These are phyloP conservation scores for Chamaea fasciata DNA, from an alignment of 2,113 vertebrate genomes.

Conservation along the genomic window DNA sequence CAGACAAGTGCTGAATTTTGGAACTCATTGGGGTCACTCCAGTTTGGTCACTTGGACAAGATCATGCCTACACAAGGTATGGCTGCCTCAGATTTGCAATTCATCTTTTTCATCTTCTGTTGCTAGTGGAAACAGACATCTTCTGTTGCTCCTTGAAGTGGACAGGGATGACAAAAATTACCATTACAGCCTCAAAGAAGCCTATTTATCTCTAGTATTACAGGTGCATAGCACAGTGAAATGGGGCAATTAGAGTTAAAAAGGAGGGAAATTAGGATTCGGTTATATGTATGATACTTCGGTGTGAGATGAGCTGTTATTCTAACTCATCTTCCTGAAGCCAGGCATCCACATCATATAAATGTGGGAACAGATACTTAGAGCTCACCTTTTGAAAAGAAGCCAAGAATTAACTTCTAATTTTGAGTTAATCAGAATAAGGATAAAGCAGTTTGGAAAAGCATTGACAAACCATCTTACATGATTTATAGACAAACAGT, in stretches of 20 bases:
- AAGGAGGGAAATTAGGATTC: constrained; percentile 8
- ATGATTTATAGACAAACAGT: not conserved
- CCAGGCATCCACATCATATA: not conserved
- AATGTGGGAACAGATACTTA: not conserved
- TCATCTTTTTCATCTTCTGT: not conserved
- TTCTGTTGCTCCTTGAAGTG: not conserved
- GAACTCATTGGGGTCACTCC: not conserved
- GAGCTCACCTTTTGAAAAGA: not conserved
- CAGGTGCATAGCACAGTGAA: not conserved
- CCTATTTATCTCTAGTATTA: constrained; percentile 9
- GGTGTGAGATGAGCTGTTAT: constrained; percentile 12
- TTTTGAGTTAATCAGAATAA: constrained; percentile 5
- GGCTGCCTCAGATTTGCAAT: not conserved
- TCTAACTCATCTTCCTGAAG: not conserved
- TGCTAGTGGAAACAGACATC: constrained; percentile 6
- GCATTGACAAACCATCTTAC: not conserved
- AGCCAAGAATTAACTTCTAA: constrained; percentile 6
- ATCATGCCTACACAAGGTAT: not conserved
- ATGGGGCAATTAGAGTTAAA: constrained; percentile 13
- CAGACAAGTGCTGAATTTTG: not conserved
- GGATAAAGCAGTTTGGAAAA: not conserved
- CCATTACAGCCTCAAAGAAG: not conserved
- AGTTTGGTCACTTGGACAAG: not conserved
- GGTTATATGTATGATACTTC: not conserved
- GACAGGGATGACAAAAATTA: constrained; percentile 7